Percentiles rank a stretch among this genome's conserved stretches.
Conservation (phyloP, 2,888 invertebrate genomes). For the Macrosoma leucophasiata region DNA sequence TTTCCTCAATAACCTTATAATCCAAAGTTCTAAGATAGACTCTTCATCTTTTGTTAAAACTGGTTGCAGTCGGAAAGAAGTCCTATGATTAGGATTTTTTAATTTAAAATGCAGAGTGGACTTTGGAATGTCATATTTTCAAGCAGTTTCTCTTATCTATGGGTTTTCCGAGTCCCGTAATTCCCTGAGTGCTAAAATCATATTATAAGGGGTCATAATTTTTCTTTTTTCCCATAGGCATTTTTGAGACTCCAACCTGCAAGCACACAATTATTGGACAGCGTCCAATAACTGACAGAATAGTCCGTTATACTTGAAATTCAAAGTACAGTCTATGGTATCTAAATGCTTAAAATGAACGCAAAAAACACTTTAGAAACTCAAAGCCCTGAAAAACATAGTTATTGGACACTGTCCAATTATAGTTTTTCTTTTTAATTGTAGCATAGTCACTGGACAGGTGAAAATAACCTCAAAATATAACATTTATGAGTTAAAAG, state of each 20-base stretch:
- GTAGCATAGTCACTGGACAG: too few species aligned
- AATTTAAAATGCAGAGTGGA: conserved; percentile 14
- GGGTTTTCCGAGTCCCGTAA: conserved; percentile 8
- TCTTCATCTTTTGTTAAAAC: conserved; percentile 15
- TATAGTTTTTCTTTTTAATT: too few species aligned
- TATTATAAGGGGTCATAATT: conserved; percentile 9
- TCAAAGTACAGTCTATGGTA: too few species aligned
- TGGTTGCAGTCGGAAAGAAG: conserved; percentile 14
- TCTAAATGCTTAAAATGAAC: too few species aligned
- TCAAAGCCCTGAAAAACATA: too few species aligned
- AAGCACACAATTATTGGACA: conserved; percentile 3
- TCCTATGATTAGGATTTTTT: conserved; percentile 13
- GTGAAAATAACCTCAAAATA: too few species aligned
- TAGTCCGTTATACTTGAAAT: too few species aligned
- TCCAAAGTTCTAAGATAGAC: conserved; percentile 11
- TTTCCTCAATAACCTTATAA: conserved; percentile 10
- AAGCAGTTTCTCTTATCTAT: conserved; percentile 15
- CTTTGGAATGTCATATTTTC: conserved; percentile 15
- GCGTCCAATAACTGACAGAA: too few species aligned
- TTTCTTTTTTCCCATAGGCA: conserved; percentile 15
- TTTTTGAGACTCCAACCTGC: conserved; percentile 8
- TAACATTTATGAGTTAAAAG: too few species aligned
- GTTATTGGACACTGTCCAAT: too few species aligned
- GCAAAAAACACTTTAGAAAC: too few species aligned
- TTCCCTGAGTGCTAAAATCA: conserved; percentile 14